A percentile compares a stretch with the other conserved stretches of the same genome.
phyloP scores from a whole-genome alignment of 2,113 vertebrate genomes.

The Tupaia tana region DNA sequence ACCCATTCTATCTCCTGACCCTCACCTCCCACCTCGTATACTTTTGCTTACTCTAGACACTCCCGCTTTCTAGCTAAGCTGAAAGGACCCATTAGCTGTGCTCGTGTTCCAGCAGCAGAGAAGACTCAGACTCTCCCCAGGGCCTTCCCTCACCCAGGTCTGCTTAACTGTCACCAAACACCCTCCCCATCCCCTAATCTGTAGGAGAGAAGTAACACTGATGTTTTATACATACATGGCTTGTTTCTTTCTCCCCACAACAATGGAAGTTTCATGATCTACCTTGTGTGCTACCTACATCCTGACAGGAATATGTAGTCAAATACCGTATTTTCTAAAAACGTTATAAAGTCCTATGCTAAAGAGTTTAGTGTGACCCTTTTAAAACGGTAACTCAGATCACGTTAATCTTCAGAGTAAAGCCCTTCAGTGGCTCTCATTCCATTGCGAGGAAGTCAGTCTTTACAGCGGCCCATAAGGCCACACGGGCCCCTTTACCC shows the following conservation, averaged over 20 bases:
- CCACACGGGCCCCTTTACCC: not conserved
- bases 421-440: not conserved
- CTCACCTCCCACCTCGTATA: not conserved
- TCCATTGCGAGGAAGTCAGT: not conserved
- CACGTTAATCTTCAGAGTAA: not conserved
- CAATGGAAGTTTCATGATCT: not conserved
- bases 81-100: not conserved
- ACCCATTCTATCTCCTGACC: not conserved
- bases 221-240: not conserved
- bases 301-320: not conserved
- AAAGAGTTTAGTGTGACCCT: not conserved
- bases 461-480: not conserved
- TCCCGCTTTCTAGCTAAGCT: not conserved
- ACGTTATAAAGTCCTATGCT: not conserved
- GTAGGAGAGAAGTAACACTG: not conserved
- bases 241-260: not conserved
- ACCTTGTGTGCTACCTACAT: not conserved
- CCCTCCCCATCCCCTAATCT: not conserved
- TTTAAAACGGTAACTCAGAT: not conserved
- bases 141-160: not conserved
- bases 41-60: not conserved
- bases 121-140: not conserved
- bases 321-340: not conserved
- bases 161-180: constrained; percentile 29
- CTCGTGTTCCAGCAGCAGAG: not conserved